phyloP scores from a whole-genome alignment of 1,140 invertebrate species.

The Rhizoglyphus robini region DNA sequence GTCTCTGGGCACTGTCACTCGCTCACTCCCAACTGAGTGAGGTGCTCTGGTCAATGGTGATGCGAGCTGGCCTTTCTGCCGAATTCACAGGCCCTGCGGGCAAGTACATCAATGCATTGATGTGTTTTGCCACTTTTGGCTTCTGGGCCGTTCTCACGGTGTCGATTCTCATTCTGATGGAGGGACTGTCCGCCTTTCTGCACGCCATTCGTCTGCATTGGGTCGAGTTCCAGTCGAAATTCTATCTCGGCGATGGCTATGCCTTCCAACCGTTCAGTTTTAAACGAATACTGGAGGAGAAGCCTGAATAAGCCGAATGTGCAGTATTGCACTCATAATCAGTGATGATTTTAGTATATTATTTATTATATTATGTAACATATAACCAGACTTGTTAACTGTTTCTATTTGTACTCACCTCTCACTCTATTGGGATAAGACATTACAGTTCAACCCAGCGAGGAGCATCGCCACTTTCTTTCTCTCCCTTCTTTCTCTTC shows the following conservation, averaged over 20 bases:
- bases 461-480: too few species aligned
- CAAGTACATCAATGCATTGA: slow-evolving; percentile 36
- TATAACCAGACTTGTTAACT: too few species aligned
- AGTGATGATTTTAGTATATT: too few species aligned
- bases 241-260: slow-evolving; percentile 36
- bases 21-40: slow-evolving; percentile 94
- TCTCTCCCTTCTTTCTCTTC: too few species aligned
- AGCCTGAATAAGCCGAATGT: too few species aligned
- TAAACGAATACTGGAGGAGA: slow-evolving; percentile 2
- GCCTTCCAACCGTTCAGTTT: slow-evolving; percentile 33
- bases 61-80: slow-evolving; percentile 4
- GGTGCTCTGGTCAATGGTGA: slow-evolving; percentile 42
- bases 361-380: too few species aligned
- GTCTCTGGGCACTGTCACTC: slow-evolving; percentile 83
- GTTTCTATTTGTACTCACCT: too few species aligned
- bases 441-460: too few species aligned
- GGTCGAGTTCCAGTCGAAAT: slow-evolving; percentile 53
- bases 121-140: slow-evolving; percentile 60
- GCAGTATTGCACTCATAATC: too few species aligned
- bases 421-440: too few species aligned
- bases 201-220: slow-evolving; percentile 95
- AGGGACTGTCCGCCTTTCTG: slow-evolving; percentile 91
- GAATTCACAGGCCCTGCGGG: background rate
- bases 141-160: slow-evolving; percentile 72
- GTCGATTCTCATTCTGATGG: slow-evolving; percentile 80